Conservation (phyloP, 2,113 vertebrate species). For the Spea bombifrons region DNA sequence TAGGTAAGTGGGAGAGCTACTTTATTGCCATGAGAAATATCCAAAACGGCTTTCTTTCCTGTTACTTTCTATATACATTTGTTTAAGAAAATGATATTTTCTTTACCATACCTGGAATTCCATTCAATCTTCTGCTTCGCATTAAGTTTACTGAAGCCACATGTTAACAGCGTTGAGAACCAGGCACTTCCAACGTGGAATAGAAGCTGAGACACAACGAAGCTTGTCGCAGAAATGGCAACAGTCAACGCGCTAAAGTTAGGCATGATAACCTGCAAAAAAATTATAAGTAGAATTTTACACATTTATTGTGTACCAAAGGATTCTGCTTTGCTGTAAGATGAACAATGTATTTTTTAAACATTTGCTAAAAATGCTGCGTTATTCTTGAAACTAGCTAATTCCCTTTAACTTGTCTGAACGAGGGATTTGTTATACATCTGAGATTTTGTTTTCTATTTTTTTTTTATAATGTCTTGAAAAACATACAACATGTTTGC, state of each 20-base stretch:
- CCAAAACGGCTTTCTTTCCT: too few species aligned
- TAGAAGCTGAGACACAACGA: slow-evolving; percentile 85
- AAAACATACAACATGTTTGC: too few species aligned
- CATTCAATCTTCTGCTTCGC: slow-evolving; percentile 92
- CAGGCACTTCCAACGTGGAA: slow-evolving; percentile 86
- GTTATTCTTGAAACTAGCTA: slow-evolving; percentile 24
- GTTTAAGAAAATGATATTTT: too few species aligned
- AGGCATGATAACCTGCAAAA: slow-evolving; percentile 75
- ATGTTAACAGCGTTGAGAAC: slow-evolving; percentile 77
- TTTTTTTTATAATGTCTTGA: too few species aligned
- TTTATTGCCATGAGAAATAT: too few species aligned
- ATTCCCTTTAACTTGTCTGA: slow-evolving; percentile 14
- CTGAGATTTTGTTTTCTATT: too few species aligned
- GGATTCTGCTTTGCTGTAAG: neutral
- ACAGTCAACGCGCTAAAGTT: slow-evolving; percentile 72
- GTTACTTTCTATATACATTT: too few species aligned
- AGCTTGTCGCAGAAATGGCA: slow-evolving; percentile 74
- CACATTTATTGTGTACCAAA: neutral
- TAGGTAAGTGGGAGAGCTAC: too few species aligned
- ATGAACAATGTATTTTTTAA: neutral
- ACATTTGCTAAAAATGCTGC: neutral
- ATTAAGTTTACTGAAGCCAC: slow-evolving; percentile 77
- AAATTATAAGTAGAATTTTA: neutral
- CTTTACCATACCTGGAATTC: slow-evolving; percentile 86
- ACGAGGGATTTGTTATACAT: neutral